Evolutionary conservation across 2,797 vertebrate species (phyloP).

Genomic region (Pteronotus mesoamericanus): DNA sequence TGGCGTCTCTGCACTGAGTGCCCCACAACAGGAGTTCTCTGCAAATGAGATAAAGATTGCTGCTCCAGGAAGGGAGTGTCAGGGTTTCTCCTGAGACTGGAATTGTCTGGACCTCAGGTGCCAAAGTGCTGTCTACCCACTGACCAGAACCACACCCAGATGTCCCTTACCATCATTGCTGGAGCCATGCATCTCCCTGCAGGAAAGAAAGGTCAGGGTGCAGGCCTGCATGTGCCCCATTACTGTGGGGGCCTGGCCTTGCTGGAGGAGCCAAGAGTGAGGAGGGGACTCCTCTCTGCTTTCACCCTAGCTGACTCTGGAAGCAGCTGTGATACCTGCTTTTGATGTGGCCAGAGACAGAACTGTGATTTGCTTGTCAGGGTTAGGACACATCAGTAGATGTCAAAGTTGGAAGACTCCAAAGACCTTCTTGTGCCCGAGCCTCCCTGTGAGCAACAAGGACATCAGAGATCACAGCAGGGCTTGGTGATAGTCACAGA

Average conservation of each 20-base stretch:
- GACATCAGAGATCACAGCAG: neutral
- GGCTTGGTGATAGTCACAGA: neutral
- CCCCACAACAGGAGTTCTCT: neutral
- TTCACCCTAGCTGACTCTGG: neutral
- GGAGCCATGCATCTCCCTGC: neutral
- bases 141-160: neutral
- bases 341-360: neutral
- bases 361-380: neutral
- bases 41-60: neutral
- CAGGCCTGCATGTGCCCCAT: neutral
- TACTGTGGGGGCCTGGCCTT: neutral
- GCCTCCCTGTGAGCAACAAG: neutral
- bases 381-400: neutral
- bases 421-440: neutral
- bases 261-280: neutral
- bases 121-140: neutral
- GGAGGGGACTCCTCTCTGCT: neutral
- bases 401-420: neutral
- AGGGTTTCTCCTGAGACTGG: neutral
- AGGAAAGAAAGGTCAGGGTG: no score
- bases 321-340: neutral
- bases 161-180: neutral
- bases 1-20: neutral
- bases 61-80: neutral
- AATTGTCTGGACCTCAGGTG: neutral